These are phyloP conservation scores for Gadopsis marmoratus DNA, from an alignment of 2,797 vertebrate genomes.

Conservation along the genomic window DNA sequence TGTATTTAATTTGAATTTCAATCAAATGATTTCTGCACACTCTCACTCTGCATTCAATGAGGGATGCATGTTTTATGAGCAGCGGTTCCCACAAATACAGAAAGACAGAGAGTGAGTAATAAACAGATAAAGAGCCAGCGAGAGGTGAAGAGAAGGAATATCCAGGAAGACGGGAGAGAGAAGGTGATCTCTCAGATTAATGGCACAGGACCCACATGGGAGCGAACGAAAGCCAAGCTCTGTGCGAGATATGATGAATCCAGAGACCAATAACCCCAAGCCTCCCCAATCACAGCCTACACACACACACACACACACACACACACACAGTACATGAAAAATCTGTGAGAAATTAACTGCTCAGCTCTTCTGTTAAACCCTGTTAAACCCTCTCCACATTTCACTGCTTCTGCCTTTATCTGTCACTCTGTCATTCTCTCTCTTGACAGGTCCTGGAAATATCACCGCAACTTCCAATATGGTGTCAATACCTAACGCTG, in stretches of 20 bases:
- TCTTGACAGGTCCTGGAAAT: constrained; percentile 20
- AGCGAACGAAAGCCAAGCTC: constrained; percentile 59
- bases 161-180: constrained; percentile 26
- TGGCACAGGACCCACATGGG: constrained; percentile 75
- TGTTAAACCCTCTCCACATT: constrained; percentile 35
- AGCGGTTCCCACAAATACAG: constrained; percentile 40
- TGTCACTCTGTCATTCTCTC: constrained; percentile 22
- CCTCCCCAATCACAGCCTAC: constrained; percentile 44
- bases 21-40: constrained; percentile 25
- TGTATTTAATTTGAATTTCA: constrained; percentile 50
- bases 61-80: constrained; percentile 43
- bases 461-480: constrained; percentile 46
- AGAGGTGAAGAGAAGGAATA: constrained; percentile 45
- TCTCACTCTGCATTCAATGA: constrained; percentile 36
- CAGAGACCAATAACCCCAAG: constrained; percentile 68
- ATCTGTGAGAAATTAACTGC: constrained; percentile 54
- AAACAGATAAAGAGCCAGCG: constrained; percentile 44
- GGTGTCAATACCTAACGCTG: constrained; percentile 46
- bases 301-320: constrained; percentile 1
- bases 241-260: constrained; percentile 72
- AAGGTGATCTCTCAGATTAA: constrained; percentile 74
- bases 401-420: constrained; percentile 33
- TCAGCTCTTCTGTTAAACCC: constrained; percentile 41
- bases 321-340: constrained; percentile 29
- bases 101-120: constrained; percentile 39